Base-by-base conservation (phyloP, 1,140 invertebrate species). In the Hylaeus volcanicus region DNA sequence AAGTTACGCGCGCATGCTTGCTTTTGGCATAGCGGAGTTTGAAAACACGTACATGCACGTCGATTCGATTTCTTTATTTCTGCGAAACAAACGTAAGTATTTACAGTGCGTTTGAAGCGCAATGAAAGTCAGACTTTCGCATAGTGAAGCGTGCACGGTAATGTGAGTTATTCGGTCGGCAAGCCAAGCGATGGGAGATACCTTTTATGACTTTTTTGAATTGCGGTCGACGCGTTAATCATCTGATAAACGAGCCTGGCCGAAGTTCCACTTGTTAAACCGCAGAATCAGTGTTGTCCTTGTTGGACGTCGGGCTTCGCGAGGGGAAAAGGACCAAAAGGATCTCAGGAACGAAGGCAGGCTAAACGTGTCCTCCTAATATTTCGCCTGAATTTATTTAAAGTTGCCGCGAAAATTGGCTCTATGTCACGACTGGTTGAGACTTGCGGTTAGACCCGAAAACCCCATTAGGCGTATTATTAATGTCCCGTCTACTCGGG, bases 221-320 rank as follows among this genome's bases (percentile, higher is more conserved):
- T 74, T 76, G 82, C 69, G 85, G 72, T 86, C 77, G 63, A 58
- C 66, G 79, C 79, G 79, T 78, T 87, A 82, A 87, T 84, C 75
- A 74, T 84, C 82, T 79, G 85, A 87, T 84, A 87, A 87, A 87
- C 79, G 85, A 84, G 82, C 68, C 75, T 68, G 70, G 73, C 39
- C 70, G 58, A 74, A 86, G 85, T 86, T 86, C 82, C 72, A 71
- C 82, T 87, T 81, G 79, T 87, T 79, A 84, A 87, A 87, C 82
- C 85, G 82, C 85, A 84, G 78, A 64, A 76, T 64, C 77, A 56
- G 73, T 68, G 71, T 81, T 68, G 41, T 84, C 79, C 74, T 72
- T 60, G 45, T 70, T 45, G 1, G 78, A 45, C 48, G 56, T 48
- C 60, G 43, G 63, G 48, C 56, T 26, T 26, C 55, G 15, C 39